These are phyloP conservation scores for Rhinophrynus dorsalis DNA, from an alignment of 2,797 vertebrate species.

Conservation along the genomic window DNA sequence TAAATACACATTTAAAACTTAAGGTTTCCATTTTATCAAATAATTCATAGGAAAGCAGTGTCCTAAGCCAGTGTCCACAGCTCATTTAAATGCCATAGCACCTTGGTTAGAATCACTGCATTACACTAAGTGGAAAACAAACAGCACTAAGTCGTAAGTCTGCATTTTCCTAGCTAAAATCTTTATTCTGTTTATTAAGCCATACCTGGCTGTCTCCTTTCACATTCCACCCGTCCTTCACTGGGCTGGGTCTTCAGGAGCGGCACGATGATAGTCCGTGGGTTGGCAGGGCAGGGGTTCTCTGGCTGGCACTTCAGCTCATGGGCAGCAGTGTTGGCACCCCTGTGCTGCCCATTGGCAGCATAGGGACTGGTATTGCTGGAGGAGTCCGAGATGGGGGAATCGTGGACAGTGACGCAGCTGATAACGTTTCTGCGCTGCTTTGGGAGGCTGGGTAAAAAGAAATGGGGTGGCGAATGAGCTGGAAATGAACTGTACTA, in stretches of 20 bases:
- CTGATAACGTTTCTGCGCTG: constrained; percentile 98
- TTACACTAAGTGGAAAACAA: too few species aligned
- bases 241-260: constrained; percentile 90
- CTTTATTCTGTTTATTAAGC: too few species aligned
- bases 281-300: constrained; percentile 84
- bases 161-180: too few species aligned
- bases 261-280: constrained; percentile 94
- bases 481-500: background rate
- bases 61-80: too few species aligned
- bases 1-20: too few species aligned
- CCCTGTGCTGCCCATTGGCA: constrained; percentile 71
- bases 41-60: too few species aligned
- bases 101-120: too few species aligned
- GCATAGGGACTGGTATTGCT: constrained; percentile 92
- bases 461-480: background rate
- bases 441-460: constrained; percentile 83
- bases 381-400: constrained; percentile 91
- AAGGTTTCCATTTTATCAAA: too few species aligned
- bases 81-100: too few species aligned
- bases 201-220: constrained; percentile 88
- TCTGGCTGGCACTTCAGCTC: constrained; percentile 86
- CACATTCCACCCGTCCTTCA: constrained; percentile 84
- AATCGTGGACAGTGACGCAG: constrained; percentile 97
- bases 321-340: constrained; percentile 70
- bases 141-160: too few species aligned